Conservation (phyloP, 2,797 vertebrate species). For the Propithecus deckenii region DNA sequence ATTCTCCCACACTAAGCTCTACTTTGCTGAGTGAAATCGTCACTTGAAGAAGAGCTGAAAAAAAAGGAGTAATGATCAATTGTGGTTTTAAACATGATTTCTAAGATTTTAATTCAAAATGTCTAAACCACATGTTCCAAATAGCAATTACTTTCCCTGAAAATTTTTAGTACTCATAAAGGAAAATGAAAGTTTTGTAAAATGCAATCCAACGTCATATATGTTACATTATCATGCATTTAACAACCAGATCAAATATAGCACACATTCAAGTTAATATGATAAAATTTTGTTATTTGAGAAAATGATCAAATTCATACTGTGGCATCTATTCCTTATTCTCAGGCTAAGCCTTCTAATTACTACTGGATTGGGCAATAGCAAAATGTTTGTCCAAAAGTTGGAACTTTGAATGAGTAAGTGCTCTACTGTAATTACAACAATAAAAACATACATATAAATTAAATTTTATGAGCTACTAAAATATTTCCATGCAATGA, state of each 20-base stretch:
- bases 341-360: not conserved
- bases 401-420: not conserved
- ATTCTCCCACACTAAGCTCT: conserved; percentile 98
- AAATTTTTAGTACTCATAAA: not conserved
- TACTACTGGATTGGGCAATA: not conserved
- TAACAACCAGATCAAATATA: not conserved
- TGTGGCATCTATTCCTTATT: not conserved
- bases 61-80: conserved; percentile 72
- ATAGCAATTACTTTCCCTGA: not conserved
- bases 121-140: not conserved
- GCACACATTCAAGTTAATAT: not conserved
- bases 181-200: not conserved
- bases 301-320: not conserved
- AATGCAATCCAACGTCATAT: not conserved
- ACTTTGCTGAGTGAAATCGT: conserved; percentile 99
- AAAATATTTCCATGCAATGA: not conserved
- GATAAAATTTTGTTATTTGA: not conserved
- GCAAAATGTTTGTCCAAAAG: not conserved
- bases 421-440: not conserved
- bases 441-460: not conserved
- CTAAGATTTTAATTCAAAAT: not conserved
- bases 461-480: not conserved
- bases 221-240: not conserved
- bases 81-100: not conserved
- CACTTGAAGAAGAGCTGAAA: conserved; percentile 95